These are phyloP conservation scores for Oxyura jamaicensis DNA, from an alignment of 2,113 vertebrate species.

Conservation along the genomic window DNA sequence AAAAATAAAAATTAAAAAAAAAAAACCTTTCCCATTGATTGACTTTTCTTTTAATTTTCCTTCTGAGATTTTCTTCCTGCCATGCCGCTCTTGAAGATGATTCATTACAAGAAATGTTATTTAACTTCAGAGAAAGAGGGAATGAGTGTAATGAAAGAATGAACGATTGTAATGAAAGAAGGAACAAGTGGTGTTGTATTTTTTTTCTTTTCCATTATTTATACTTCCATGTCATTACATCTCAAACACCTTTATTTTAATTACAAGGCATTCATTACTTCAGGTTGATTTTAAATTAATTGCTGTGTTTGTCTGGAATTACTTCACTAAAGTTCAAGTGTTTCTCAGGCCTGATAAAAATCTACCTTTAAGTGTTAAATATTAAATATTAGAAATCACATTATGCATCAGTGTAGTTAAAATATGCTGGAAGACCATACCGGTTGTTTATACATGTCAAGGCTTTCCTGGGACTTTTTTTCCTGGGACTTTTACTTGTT, in stretches of 20 bases:
- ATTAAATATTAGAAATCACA: not conserved
- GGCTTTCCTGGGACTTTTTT: not conserved
- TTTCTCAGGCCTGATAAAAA: not conserved
- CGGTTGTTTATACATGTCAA: not conserved
- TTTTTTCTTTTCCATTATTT: not conserved
- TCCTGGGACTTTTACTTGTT: not conserved
- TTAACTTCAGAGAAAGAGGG: not conserved
- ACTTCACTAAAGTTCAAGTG: not conserved
- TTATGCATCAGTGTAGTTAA: not conserved
- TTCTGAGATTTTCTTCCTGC: not conserved
- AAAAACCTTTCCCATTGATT: not conserved
- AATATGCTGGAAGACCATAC: not conserved
- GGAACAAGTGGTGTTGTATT: not conserved
- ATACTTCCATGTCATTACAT: not conserved
- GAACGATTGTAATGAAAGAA: not conserved
- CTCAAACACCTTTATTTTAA: not conserved
- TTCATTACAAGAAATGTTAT: not conserved
- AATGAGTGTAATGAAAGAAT: not conserved
- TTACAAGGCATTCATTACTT: not conserved
- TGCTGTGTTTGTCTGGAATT: not conserved
- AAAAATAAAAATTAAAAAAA: not conserved
- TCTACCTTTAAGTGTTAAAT: not conserved
- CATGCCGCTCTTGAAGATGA: not conserved
- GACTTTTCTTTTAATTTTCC: not conserved
- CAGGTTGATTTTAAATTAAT: not conserved